Evolutionary conservation across 2,113 vertebrate genomes (phyloP).

Genomic region (Rattus rattus): DNA sequence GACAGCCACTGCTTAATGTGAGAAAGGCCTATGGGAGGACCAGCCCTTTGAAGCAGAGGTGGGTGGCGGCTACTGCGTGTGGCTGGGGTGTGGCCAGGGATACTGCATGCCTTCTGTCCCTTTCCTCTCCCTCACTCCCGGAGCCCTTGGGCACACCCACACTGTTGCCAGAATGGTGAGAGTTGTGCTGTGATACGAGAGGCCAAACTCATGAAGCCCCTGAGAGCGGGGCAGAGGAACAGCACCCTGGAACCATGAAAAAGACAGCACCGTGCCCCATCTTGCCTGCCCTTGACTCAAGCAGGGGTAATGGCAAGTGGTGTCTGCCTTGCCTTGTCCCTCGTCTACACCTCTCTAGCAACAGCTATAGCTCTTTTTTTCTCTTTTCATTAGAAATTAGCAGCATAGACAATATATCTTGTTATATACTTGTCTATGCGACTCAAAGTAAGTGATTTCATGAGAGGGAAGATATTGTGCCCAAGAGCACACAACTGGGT

Average conservation of each 20-base stretch:
- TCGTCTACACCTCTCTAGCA: background rate
- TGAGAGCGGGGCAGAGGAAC: rapidly evolving
- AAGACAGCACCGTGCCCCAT: rapidly evolving
- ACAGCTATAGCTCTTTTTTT: rapidly evolving
- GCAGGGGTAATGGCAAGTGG: no score
- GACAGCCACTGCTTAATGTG: conserved; percentile 78
- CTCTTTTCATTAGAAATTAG: background rate
- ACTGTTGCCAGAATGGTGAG: rapidly evolving
- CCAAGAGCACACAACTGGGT: background rate
- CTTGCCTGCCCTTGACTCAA: rapidly evolving
- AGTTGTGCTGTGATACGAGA: background rate
- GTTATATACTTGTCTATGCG: background rate
- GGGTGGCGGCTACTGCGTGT: conserved; percentile 54
- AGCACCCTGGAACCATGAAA: background rate
- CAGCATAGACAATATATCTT: no score
- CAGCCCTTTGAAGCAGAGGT: conserved; percentile 81
- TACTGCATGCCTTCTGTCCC: conserved; percentile 74
- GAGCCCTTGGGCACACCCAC: background rate
- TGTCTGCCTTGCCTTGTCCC: background rate
- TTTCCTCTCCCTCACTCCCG: conserved; percentile 72
- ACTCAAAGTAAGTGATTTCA: background rate
- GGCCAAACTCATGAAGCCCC: background rate
- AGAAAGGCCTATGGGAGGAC: conserved; percentile 75
- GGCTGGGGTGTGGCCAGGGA: conserved; percentile 77
- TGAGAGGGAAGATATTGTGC: background rate